Base-by-base conservation (phyloP, 2,888 invertebrate genomes). In the Eledona agricola region DNA sequence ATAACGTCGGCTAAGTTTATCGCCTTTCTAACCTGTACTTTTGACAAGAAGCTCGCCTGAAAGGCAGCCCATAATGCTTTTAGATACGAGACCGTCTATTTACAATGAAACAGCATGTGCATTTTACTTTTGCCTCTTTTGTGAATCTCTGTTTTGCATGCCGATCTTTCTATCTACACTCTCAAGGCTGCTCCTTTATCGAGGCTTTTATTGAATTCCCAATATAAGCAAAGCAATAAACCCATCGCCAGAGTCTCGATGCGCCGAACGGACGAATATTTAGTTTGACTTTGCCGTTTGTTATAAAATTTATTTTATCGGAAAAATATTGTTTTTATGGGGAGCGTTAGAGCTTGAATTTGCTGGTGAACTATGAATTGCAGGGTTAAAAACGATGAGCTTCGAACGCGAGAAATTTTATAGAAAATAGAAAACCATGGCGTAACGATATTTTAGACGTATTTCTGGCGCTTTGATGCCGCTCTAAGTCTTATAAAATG, bases 211-310 rank as follows among this genome's bases (percentile, higher is more conserved):
- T 72, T 73, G 72, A 72, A 72, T 73, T 72, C 69, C 64, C 70
- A 72, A 71, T 71, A 72, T 72, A 72, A 72, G 72, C 72, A 71
- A 72, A 71, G 72, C 72, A 72, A 73, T 73, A 73, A 73, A 72
- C 72, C 72, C 70, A 72, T 72, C 70, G 71, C 62, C 68, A 62
- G 72, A 71, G 73, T 73, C 66, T 69, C 72, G 71, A 72, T 71
- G 69, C 66, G 65, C 56, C 59, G 64, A 63, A 25, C 38, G 51
- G 32, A 47, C 57, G 55, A 53, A 49, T 52, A 65, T 63, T 63
- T n/a, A n/a, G n/a, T n/a, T 66, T 66, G 65, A 66, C 65, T 66
- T 58, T 63, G 55, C 52, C 58, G 54, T 62, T 59, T 55, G 57
- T n/a, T n/a, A n/a, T n/a, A n/a, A n/a, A n/a, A n/a, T n/a, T n/a